Conservation (phyloP, 2,888 invertebrate species). For the Onthophagus sagittarius region DNA sequence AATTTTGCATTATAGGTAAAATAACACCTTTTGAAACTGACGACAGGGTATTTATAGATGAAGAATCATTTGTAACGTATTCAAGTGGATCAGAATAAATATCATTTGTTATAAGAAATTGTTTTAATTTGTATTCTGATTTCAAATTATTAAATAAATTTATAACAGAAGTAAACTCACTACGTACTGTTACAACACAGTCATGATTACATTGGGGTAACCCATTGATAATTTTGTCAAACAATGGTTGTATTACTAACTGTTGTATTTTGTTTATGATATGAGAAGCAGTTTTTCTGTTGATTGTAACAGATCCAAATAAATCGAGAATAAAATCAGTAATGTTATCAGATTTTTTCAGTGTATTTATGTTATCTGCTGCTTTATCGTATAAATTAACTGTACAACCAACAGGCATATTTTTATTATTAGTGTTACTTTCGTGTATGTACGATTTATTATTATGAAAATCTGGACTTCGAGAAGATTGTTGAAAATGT, state of each 20-base stretch:
- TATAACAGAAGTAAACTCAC: too few relatives aligned
- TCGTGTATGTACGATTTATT: not conserved
- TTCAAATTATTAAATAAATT: too few relatives aligned
- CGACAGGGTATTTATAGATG: too few relatives aligned
- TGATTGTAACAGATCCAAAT: not conserved
- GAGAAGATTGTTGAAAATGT: too few relatives aligned
- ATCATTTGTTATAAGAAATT: not conserved
- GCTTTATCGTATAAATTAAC: not conserved
- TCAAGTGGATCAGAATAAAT: not conserved
- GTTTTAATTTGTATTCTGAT: not conserved
- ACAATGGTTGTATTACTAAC: conserved; percentile 1
- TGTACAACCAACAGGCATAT: not conserved
- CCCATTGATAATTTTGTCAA: not conserved
- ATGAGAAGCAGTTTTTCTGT: not conserved
- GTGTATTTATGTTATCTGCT: not conserved
- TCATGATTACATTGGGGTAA: not conserved
- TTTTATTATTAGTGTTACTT: too few relatives aligned
- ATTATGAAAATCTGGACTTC: not conserved
- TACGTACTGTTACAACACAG: too few relatives aligned
- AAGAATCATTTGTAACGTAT: not conserved
- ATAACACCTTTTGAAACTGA: too few relatives aligned
- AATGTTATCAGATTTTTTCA: not conserved
- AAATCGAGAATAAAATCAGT: not conserved
- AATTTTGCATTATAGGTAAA: too few relatives aligned
- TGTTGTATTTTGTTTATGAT: not conserved